Evolutionary conservation across 1,140 invertebrate genomes (phyloP).

Genomic region (Meloidogyne exigua): DNA sequence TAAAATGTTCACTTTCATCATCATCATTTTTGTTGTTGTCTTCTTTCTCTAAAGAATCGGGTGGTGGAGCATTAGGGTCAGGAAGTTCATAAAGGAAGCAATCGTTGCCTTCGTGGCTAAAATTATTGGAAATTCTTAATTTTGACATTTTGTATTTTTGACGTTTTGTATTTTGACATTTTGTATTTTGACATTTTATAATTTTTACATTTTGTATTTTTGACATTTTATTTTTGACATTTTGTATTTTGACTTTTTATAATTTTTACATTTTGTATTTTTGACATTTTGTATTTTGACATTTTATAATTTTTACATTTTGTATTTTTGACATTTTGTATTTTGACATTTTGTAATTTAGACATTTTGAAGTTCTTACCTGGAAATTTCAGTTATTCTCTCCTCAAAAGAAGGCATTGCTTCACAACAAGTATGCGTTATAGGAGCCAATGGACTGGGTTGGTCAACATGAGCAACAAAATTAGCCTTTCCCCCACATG

Average conservation of each 20-base stretch:
- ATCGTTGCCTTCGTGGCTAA: constrained; percentile 58
- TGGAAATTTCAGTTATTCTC: not conserved
- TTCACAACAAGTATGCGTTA: constrained; percentile 36
- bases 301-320: too few relatives aligned
- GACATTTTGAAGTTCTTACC: not conserved
- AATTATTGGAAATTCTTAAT: not conserved
- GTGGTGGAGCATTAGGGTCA: constrained; percentile 40
- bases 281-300: not conserved
- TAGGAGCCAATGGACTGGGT: constrained; percentile 52
- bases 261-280: not conserved
- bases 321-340: too few relatives aligned
- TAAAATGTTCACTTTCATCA: constrained; percentile 33
- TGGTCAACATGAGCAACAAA: constrained; percentile 62
- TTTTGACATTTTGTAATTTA: not conserved
- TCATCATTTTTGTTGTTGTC: constrained; percentile 26
- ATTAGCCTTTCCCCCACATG: constrained; percentile 58
- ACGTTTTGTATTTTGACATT: not conserved
- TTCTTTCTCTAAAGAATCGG: not conserved
- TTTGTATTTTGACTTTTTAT: not conserved
- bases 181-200: not conserved
- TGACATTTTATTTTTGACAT: too few relatives aligned
- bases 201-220: too few relatives aligned
- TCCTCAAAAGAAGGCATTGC: not conserved
- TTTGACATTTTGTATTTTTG: not conserved
- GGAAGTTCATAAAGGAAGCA: constrained; percentile 63